phyloP scores from a whole-genome alignment of 2,888 invertebrate species.

The Acrobasis consociella region DNA sequence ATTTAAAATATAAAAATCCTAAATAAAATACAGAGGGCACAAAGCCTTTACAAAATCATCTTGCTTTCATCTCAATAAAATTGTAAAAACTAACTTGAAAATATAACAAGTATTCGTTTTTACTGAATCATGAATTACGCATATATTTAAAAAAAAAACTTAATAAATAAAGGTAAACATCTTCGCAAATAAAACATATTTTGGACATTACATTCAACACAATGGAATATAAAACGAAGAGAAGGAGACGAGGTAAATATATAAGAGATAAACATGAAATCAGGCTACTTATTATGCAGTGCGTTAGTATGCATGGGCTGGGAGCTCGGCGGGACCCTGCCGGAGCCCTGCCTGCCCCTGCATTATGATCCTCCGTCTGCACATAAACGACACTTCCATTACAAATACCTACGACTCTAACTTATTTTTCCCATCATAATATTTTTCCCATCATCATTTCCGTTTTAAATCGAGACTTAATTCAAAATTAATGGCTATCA shows the following conservation, averaged over 20 bases:
- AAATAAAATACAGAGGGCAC: too few relatives aligned
- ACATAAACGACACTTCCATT: conserved; percentile 68
- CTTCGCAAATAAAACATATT: background rate
- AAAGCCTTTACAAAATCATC: too few relatives aligned
- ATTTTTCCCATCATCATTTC: conserved; percentile 18
- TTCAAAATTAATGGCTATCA: conserved; percentile 20
- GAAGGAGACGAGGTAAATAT: conserved; percentile 25
- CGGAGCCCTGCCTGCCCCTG: conserved; percentile 51
- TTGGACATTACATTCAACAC: background rate
- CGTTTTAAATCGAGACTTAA: conserved; percentile 19
- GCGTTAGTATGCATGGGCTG: conserved; percentile 81
- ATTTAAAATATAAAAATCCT: too few relatives aligned
- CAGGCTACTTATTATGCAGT: conserved; percentile 72
- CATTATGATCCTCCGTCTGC: conserved; percentile 55
- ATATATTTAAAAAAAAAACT: too few relatives aligned
- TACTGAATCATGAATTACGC: too few relatives aligned
- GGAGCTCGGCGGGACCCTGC: conserved; percentile 51
- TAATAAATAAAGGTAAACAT: too few relatives aligned
- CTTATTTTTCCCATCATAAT: conserved; percentile 30
- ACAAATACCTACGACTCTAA: conserved; percentile 45
- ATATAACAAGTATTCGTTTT: too few relatives aligned
- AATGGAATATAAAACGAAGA: conserved; percentile 12
- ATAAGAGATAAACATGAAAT: conserved; percentile 60
- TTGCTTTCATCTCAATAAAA: too few relatives aligned
- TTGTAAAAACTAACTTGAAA: too few relatives aligned